Conservation (phyloP, 2,797 vertebrate genomes). For the Adrianichthys oophorus region DNA sequence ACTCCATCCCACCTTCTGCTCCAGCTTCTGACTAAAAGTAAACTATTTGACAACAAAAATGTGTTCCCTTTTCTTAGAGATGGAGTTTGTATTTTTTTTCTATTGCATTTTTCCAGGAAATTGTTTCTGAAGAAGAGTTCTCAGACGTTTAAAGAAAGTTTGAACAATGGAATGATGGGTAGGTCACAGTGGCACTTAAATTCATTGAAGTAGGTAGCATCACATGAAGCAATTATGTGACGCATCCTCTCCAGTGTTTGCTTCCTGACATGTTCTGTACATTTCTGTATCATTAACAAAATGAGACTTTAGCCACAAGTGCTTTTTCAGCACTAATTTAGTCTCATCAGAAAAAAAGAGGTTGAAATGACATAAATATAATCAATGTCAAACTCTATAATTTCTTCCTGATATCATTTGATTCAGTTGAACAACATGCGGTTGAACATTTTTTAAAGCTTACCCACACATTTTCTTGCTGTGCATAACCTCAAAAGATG, state of each 20-base stretch:
- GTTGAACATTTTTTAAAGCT: not conserved
- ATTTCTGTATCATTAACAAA: slow-evolving; percentile 28
- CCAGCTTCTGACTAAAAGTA: no score
- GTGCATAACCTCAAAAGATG: slow-evolving; percentile 1
- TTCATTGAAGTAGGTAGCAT: slow-evolving; percentile 40
- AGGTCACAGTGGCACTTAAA: slow-evolving; percentile 30
- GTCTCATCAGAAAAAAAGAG: slow-evolving; percentile 11
- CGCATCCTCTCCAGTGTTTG: slow-evolving; percentile 41
- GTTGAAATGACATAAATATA: not conserved
- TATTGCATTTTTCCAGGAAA: no score
- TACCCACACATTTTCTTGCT: not conserved
- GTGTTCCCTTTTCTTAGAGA: no score
- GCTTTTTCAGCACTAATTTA: slow-evolving; percentile 5
- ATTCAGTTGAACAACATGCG: slow-evolving; percentile 1
- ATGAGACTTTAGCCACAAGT: slow-evolving; percentile 5
- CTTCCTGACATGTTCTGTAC: slow-evolving; percentile 25
- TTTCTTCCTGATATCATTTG: not conserved
- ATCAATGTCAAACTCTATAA: not conserved
- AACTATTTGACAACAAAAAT: no score
- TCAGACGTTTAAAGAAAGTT: no score
- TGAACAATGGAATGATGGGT: slow-evolving; percentile 13
- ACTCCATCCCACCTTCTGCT: no score
- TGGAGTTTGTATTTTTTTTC: no score
- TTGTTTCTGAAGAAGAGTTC: no score
- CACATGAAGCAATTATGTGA: slow-evolving; percentile 52